Evolutionary conservation across 2,113 vertebrate genomes (phyloP), one percentile per base, ranked within the genome.

Genomic region (Emydocephalus ijimae): DNA sequence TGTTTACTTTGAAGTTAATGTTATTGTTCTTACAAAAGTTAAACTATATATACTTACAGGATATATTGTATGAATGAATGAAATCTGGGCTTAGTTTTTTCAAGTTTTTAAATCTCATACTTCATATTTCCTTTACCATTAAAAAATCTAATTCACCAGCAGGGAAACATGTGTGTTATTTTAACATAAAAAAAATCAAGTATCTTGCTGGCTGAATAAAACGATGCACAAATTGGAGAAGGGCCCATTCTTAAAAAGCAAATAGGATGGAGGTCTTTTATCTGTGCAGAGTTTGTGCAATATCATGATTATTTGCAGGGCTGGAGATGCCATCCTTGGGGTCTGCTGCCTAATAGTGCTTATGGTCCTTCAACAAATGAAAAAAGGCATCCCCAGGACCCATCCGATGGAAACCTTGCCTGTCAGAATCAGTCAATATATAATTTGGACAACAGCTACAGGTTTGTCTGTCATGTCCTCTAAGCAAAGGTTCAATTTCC

Each of bases 311-410:
- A 11, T 93, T 59, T 18, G 20, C 97, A 99, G 98, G 96, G 94
- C 93, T 7, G 98, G 98, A 0, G 99, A 99, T 0, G 97, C 98
- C 0, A 24, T 98, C 26, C 97, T 99, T 94, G 99, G 99, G 4
- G 92, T 99, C 90, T 64, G 93, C 45, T 99, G 98, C 97, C 94
- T 99, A 94, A 8, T 94, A 0, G 89, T 96, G 1, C 98, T 99
- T 94, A 26, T 98, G 0, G 94, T 90, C 91, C 94, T 99, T 87
- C 96, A 92, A 91, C 94, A 96, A 1, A 98, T 99, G 98, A 98
- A 98, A 94, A 97, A 52, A 11, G 96, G 8, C 34, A 24, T 98
- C 93, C 96, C 96, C 14, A 94, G 56, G 0, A 52, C 45, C 3
- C 92, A 94, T 20, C 88, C 61, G 0, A 89, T 90, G 0, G 93